phyloP scores from a whole-genome alignment of 2,888 invertebrate genomes.

The Clanis bilineata region DNA sequence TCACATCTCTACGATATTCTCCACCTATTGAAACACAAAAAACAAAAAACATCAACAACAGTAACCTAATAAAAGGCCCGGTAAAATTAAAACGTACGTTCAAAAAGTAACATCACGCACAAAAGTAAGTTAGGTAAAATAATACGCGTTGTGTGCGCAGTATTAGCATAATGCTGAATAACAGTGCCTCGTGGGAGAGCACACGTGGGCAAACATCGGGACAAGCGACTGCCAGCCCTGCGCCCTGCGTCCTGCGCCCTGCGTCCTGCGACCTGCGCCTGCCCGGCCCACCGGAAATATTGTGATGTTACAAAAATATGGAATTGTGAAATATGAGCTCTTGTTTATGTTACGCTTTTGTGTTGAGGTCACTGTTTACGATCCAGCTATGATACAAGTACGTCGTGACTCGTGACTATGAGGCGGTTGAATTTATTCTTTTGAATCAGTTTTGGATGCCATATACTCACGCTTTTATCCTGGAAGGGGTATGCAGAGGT shows the following conservation, averaged over 20 bases:
- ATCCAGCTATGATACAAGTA: background rate
- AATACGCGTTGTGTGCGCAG: slow-evolving; percentile 55
- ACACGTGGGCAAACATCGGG: slow-evolving; percentile 69
- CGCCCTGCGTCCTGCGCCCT: too few relatives aligned
- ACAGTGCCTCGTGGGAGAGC: slow-evolving; percentile 61
- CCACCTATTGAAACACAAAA: background rate
- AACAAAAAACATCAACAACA: background rate
- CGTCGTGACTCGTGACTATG: background rate
- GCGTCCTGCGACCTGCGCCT: too few relatives aligned
- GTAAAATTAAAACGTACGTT: slow-evolving; percentile 33
- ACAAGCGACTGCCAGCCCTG: slow-evolving; percentile 23
- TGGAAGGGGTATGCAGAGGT: too few relatives aligned
- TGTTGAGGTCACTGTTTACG: background rate
- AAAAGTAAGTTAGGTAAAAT: slow-evolving; percentile 38
- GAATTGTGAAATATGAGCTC: slow-evolving; percentile 29
- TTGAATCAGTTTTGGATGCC: background rate
- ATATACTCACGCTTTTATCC: too few relatives aligned
- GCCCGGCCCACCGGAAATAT: slow-evolving; percentile 31
- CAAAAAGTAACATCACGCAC: slow-evolving; percentile 42
- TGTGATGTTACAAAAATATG: slow-evolving; percentile 34
- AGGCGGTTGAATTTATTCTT: background rate
- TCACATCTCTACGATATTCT: too few relatives aligned
- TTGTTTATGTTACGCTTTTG: slow-evolving; percentile 15
- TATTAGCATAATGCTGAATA: slow-evolving; percentile 75
- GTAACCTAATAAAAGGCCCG: slow-evolving; percentile 24